Base-by-base conservation (phyloP, 2,888 invertebrate genomes). In the Drosophila anceps region DNA sequence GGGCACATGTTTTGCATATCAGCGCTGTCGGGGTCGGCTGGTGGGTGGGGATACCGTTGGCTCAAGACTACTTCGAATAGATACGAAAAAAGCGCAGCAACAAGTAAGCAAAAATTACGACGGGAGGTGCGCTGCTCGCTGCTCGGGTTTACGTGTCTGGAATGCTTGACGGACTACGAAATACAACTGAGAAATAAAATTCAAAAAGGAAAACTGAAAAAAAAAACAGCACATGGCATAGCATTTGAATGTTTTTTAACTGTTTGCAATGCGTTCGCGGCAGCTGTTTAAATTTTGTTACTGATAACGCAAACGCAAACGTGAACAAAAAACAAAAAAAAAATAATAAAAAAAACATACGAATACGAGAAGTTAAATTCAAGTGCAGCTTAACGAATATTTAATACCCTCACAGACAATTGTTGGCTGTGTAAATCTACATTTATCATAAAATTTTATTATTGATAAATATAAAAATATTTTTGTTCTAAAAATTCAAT, bases 261-360 rank as follows among this genome's bases (percentile, higher is more conserved):
- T 61, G 68, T 79, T 66, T 76, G 65, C 76, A 57, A 67, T 57
- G 68, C 75, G 79, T 65, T 79, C 44, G 59, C 59, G 65, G 87
- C 85, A 85, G 88, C 85, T 85, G 90, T 87, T 89, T 82, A 87
- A 85, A 85, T 75, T 76, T 73, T 54, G 69, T 69, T 73, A 83
- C 76, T 77, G 82, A 84, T 79, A 85, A 81, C 59, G 84, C 66
- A 48, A 69, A 55, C 24, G 48, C 50, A 35, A 54, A 61, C 39
- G 44, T n/a, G n/a, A n/a, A n/a, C n/a, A n/a, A n/a, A n/a, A n/a
- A n/a, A n/a, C n/a, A 27, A 62, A 58, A 31, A 27, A 31, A 50
- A 4, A 13, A 9, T 20, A 20, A 31, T 13, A 58, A 55, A 24
- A 29, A 35, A 44, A 5, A 20, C 41, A 24, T 24, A 24, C 24